Evolutionary conservation across 2,113 vertebrate genomes (phyloP).

Genomic region (Daphoenositta chrysoptera): DNA sequence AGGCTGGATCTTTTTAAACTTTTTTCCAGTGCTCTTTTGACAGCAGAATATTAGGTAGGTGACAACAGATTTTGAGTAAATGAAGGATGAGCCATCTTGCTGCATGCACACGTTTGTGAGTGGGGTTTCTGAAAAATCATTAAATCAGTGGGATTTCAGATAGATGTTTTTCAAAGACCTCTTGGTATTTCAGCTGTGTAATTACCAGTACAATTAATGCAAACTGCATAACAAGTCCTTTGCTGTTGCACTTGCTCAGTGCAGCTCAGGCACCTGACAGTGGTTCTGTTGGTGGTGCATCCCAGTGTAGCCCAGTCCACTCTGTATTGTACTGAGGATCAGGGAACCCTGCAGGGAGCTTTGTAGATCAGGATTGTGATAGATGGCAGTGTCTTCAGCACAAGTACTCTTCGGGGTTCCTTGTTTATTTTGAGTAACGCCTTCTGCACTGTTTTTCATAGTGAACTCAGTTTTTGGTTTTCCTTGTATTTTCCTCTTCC

Average conservation of each 20-base stretch:
- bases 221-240: not conserved
- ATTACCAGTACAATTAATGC: not conserved
- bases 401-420: not conserved
- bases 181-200: not conserved
- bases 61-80: not conserved
- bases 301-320: accelerated
- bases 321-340: not conserved
- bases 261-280: not conserved
- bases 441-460: not conserved
- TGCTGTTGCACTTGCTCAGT: not conserved
- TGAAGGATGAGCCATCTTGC: not conserved
- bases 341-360: not conserved
- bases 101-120: not conserved
- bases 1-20: not conserved
- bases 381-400: not conserved
- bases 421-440: not conserved
- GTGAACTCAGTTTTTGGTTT: not conserved
- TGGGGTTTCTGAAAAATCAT: not conserved
- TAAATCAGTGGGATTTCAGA: not conserved
- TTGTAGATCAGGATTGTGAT: not conserved
- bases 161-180: not conserved
- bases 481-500: not conserved
- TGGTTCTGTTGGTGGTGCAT: accelerated
- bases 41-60: not conserved
- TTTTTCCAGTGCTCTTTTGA: not conserved